Evolutionary conservation across 2,888 invertebrate genomes (phyloP), one percentile per base, ranked within the genome.

Genomic region (Hemithea aestivaria): DNA sequence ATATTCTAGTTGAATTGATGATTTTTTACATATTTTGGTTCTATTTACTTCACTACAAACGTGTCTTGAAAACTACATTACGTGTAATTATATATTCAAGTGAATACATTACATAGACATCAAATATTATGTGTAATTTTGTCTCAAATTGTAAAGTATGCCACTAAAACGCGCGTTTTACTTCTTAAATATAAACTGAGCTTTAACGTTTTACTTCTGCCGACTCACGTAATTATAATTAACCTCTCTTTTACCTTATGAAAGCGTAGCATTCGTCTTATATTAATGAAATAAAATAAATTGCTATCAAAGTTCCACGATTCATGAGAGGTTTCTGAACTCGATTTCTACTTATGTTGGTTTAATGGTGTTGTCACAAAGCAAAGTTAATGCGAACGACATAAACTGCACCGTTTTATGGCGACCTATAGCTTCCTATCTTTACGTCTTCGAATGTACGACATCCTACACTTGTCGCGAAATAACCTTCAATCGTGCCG

Each of bases 351-450:
- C 21, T 21, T 32, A 32, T 31, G n/a, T n/a, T 6, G 22, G 22
- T 26, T 41, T 40, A 11, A 40, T 35, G 35, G 8, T 20, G 32
- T 36, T 33, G 36, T 36, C 36, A 26, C 29, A 40, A 22, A 41
- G 35, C 36, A 29, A 42, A 42, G 33, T 36, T 37, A 37, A 42
- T 36, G 36, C 21, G 10, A 29, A 33, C 25, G 22, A 40, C 11
- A 33, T 42, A 21, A 21, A 41, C 36, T 33, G 29, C 36, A 27
- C 26, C 33, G n/a, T 28, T 42, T 42, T 42, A 42, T 42, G 41
- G 32, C 10, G 23, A 7, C 27, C 32, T 31, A 10, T 20, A 30
- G 40, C 27, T 32, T 42, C 26, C 28, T 42, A 42, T 42, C 41
- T 42, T 42, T 34, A 41, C 41, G 36, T 33, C 21, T 37, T 26